These are phyloP conservation scores for Aurelia aurita complex sp. Pacific DNA, from an alignment of 30 jellyfish, hydroid and myxozoan genomes.

Conservation along the genomic window DNA sequence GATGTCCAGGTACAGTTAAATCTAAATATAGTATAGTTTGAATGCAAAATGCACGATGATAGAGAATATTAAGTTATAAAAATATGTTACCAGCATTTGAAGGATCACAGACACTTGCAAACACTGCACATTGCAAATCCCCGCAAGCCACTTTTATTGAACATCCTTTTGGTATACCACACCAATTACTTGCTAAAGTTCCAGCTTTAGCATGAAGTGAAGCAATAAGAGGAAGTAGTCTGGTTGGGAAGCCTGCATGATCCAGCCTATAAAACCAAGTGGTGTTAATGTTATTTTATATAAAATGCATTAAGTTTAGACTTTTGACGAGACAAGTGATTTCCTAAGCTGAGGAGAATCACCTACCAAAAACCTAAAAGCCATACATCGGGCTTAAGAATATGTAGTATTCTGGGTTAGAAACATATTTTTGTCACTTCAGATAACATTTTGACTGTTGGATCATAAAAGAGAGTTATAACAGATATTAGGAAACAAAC, in stretches of 20 bases:
- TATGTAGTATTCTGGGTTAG: too few species aligned
- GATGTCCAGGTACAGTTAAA: not conserved
- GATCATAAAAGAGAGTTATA: too few species aligned
- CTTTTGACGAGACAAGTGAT: too few species aligned
- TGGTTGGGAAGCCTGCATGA: conserved; percentile 41
- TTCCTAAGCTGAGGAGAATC: not conserved
- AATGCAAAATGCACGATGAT: too few species aligned
- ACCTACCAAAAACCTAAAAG: too few species aligned
- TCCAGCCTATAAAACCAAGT: conserved; percentile 12
- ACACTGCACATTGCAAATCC: conserved; percentile 88
- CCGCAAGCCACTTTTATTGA: conserved; percentile 74
- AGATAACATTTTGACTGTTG: too few species aligned
- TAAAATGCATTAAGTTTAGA: not conserved
- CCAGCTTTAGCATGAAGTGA: conserved; percentile 26
- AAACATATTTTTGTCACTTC: too few species aligned
- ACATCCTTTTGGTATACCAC: conserved; percentile 55
- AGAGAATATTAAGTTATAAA: too few species aligned
- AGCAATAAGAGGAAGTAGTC: conserved; percentile 44
- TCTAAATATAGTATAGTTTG: too few species aligned
- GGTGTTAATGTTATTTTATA: not conserved
- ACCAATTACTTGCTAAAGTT: conserved; percentile 15
- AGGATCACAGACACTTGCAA: conserved; percentile 28
- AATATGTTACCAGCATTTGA: conserved; percentile 48
- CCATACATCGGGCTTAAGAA: too few species aligned
- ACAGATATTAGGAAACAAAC: too few species aligned